Percentiles rank a stretch among this genome's conserved stretches.
These are phyloP conservation scores for Metacarcinus magister DNA, from an alignment of 2,888 invertebrate genomes.

Conservation along the genomic window DNA sequence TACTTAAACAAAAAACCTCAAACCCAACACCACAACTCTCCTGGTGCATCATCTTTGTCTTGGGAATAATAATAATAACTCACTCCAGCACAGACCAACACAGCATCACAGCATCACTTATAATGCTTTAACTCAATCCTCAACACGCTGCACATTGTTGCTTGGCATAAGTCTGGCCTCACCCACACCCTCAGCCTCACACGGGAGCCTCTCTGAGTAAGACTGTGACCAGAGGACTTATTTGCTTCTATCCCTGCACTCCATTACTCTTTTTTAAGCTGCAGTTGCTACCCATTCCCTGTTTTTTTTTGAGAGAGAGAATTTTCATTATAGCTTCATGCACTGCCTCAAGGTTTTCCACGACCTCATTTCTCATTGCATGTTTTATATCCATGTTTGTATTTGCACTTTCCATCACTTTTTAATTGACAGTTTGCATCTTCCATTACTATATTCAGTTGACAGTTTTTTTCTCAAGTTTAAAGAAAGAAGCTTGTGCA, in stretches of 20 bases:
- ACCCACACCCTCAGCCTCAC: neutral
- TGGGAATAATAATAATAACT: neutral
- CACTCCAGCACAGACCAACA: no score
- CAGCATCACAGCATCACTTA: neutral
- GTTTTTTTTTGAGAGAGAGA: no score
- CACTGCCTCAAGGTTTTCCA: neutral
- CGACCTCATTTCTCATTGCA: neutral
- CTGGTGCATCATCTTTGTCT: neutral
- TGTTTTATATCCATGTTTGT: neutral
- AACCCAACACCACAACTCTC: neutral
- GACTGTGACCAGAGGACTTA: neutral
- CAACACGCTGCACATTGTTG: neutral
- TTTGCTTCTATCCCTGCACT: constrained; percentile 7
- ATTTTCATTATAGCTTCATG: neutral
- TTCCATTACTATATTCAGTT: neutral
- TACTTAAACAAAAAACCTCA: neutral
- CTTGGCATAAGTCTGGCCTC: neutral
- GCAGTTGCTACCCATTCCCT: neutral
- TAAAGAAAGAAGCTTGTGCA: neutral
- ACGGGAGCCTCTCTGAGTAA: neutral
- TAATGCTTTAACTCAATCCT: neutral
- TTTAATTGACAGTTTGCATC: neutral
- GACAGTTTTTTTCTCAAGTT: neutral
- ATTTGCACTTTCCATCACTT: neutral
- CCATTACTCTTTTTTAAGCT: neutral